Base-by-base conservation (phyloP, 2,113 vertebrate species). In the Osmerus eperlanus region DNA sequence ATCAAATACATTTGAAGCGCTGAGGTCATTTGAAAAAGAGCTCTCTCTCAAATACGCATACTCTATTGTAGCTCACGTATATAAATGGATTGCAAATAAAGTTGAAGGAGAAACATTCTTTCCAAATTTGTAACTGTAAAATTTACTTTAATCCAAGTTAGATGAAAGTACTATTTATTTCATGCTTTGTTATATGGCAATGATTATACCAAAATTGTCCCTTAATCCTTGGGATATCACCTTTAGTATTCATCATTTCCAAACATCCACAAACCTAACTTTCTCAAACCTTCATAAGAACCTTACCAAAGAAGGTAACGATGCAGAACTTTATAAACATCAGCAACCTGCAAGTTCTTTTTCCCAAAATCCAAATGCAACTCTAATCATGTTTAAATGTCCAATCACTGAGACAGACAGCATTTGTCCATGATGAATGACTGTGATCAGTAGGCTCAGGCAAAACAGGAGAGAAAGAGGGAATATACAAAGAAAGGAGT, bases 1-100 rank as follows among this genome's bases (percentile, higher is more conserved):
- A 84, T 86, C 79, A 82, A 83, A 84, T 81, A 36, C 78, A 86
- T 83, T 84, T 82, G 75, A 75, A 79, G 79, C 28, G 12, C 70
- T 87, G 86, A 87, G 73, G 82, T 88, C 78, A 85, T 75, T 77
- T 76, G 71, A 87, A 85, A 87, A 77, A 73, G 68, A 83, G 71
- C 66, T 80, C 80, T 9, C 11, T 82, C 23, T 70, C 67, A 69
- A 82, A 87, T 82, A 77, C 62, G 70, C 62, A 70, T 78, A 78
- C 73, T 75, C 4, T 2, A 68, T 80, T 77, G 41, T 47, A 47
- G 41, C 41, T 47, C 8, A 11, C 41, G 1, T 47, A 47, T 76
- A 73, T 67, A 72, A 65, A 70, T 23, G 73, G 65, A 67, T 62
- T 68, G 78, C 72, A 83, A 78, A 85, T 70, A 75, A 77, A 76